These are phyloP conservation scores for Acleris sparsana DNA, from an alignment of 2,888 invertebrate genomes.

Conservation along the genomic window DNA sequence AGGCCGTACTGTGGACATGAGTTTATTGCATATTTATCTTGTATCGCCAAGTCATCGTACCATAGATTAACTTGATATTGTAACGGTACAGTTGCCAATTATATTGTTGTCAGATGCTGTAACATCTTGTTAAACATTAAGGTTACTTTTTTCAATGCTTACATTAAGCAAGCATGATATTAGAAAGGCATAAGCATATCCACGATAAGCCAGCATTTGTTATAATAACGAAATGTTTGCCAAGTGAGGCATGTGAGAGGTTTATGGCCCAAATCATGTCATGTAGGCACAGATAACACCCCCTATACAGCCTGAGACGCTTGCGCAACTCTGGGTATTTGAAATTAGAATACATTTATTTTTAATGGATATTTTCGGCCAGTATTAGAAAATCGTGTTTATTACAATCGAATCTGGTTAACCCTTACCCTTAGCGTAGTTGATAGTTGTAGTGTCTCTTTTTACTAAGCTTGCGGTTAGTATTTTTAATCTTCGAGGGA, in stretches of 20 bases:
- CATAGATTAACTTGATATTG: too few species aligned
- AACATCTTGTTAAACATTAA: neutral
- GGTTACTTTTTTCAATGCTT: neutral
- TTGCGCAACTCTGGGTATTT: conserved; percentile 37
- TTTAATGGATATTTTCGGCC: neutral
- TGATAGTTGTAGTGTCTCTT: too few species aligned
- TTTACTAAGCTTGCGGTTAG: too few species aligned
- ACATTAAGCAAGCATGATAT: neutral
- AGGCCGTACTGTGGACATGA: conserved; percentile 44
- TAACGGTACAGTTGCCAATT: neutral
- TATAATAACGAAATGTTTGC: conserved; percentile 63
- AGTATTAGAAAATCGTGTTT: neutral
- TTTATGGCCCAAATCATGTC: conserved; percentile 55
- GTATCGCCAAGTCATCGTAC: neutral
- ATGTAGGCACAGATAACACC: conserved; percentile 44
- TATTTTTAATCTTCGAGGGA: too few species aligned
- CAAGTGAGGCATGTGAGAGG: conserved; percentile 56
- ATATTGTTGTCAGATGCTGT: neutral
- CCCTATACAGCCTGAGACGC: conserved; percentile 1
- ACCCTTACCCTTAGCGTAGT: too few species aligned
- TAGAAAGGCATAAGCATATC: conserved; percentile 38
- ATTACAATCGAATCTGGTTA: too few species aligned
- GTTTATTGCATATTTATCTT: neutral
- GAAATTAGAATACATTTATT: conserved; percentile 7
- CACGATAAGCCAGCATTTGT: conserved; percentile 42